phyloP scores from a whole-genome alignment of 2,113 vertebrate species.

The Catharus minimus region DNA sequence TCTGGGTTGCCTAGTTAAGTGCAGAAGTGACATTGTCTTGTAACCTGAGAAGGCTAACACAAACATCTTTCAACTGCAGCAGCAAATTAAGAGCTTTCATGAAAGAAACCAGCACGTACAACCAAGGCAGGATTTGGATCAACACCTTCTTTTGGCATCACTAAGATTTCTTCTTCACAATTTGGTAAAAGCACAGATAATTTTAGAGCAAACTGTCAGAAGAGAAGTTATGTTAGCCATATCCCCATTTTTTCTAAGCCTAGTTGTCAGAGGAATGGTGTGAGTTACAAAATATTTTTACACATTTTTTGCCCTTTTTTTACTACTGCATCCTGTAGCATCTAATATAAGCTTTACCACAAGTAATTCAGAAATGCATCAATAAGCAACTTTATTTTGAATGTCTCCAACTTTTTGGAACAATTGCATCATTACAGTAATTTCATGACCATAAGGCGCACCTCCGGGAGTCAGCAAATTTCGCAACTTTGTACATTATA shows the following conservation, averaged over 20 bases:
- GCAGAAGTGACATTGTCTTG: background rate
- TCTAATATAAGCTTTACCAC: background rate
- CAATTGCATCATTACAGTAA: background rate
- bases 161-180: background rate
- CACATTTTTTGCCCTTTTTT: background rate
- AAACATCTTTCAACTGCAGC: background rate
- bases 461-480: too few relatives aligned
- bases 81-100: background rate
- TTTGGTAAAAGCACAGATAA: background rate
- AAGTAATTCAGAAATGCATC: background rate
- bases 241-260: background rate
- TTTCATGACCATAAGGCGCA: too few relatives aligned
- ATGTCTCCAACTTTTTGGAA: background rate
- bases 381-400: background rate
- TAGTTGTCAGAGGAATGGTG: background rate
- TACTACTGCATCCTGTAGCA: background rate
- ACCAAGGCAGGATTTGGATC: background rate
- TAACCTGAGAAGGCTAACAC: background rate
- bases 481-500: too few relatives aligned
- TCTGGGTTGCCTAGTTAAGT: background rate
- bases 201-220: background rate
- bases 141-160: background rate
- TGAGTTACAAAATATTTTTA: background rate
- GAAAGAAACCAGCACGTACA: rapidly evolving
- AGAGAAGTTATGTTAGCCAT: background rate